Evolutionary conservation across 2,113 vertebrate species (phyloP).

Genomic region (Anoura caudifer): DNA sequence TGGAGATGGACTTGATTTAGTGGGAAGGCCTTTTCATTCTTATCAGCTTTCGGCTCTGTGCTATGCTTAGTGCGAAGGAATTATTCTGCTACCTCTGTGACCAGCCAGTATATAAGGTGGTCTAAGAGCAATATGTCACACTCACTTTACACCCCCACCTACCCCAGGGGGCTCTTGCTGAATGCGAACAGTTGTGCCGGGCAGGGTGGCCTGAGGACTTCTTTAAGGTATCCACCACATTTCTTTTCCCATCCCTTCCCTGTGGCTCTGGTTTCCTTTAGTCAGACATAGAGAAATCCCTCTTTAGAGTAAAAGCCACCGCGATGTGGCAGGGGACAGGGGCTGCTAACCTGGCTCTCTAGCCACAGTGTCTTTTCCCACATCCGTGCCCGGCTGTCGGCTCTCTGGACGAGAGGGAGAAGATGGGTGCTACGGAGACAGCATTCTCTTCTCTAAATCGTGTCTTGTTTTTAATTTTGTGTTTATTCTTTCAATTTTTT

Average conservation of each 20-base stretch:
- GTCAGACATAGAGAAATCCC: not conserved
- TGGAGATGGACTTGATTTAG: too few relatives aligned
- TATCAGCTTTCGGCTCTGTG: not conserved
- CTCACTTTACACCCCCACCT: not conserved
- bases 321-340: not conserved
- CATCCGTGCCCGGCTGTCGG: not conserved
- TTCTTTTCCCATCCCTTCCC: not conserved
- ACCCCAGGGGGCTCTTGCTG: not conserved
- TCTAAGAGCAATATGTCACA: too few relatives aligned
- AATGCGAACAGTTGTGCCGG: not conserved
- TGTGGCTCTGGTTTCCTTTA: not conserved
- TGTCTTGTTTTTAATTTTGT: not conserved
- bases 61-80: not conserved
- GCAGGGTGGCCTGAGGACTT: not conserved
- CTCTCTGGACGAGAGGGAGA: not conserved
- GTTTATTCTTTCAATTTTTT: not conserved
- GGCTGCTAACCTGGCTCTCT: not conserved
- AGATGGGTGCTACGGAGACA: not conserved
- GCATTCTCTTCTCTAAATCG: not conserved
- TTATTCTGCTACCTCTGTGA: not conserved
- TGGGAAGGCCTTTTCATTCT: not conserved
- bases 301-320: not conserved
- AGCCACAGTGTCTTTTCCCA: not conserved
- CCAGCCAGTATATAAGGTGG: not conserved
- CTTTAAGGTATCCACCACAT: too few relatives aligned